phyloP scores from a whole-genome alignment of 2,888 invertebrate species.

The Flabesymbios commensalis region DNA sequence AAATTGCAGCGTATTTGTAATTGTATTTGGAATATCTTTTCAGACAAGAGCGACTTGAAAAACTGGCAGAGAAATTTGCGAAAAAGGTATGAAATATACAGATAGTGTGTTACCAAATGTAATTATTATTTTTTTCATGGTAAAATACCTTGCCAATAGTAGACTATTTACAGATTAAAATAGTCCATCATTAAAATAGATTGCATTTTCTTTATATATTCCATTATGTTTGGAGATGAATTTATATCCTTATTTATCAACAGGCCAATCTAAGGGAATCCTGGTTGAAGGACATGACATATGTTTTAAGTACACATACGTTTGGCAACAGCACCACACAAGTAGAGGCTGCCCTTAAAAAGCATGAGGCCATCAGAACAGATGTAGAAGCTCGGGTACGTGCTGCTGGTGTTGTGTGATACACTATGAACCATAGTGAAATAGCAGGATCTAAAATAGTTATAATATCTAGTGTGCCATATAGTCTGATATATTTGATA shows the following conservation, averaged over 20 bases:
- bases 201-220: too few relatives aligned
- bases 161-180: too few relatives aligned
- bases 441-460: too few relatives aligned
- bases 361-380: conserved; percentile 96
- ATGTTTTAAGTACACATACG: conserved; percentile 72
- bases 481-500: too few relatives aligned
- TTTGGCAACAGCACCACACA: conserved; percentile 82
- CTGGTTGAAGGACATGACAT: conserved; percentile 96
- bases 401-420: too few relatives aligned
- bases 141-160: too few relatives aligned
- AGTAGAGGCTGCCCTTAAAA: conserved; percentile 96
- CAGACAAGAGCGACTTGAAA: conserved; percentile 86
- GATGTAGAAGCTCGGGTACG: conserved; percentile 85
- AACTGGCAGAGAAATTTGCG: conserved; percentile 93
- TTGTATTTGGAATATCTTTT: conserved; percentile 10
- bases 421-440: too few relatives aligned
- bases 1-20: background rate
- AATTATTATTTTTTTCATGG: too few relatives aligned
- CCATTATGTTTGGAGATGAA: background rate
- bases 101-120: too few relatives aligned
- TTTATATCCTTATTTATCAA: background rate
- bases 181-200: too few relatives aligned
- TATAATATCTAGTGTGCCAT: too few relatives aligned
- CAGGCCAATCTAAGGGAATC: conserved; percentile 88
- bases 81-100: conserved; percentile 69